A percentile compares a stretch with the other conserved stretches of the same genome.
phyloP scores from a whole-genome alignment of 2,113 vertebrate species.

The Sylvia atricapilla region DNA sequence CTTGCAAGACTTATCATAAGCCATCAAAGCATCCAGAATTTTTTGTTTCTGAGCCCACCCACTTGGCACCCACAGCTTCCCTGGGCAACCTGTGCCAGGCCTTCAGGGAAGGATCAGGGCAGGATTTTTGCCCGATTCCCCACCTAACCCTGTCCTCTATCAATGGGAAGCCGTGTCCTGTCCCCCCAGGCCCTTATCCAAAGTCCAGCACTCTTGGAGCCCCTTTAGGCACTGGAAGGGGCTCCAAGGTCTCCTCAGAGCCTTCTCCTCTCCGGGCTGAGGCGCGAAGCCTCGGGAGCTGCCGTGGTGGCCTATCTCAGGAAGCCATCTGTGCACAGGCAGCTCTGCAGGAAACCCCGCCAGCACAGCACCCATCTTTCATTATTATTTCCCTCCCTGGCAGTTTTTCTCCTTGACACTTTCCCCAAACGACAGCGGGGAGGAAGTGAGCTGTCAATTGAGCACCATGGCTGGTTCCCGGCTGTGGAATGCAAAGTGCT shows the following conservation, averaged over 20 bases:
- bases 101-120: neutral
- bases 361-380: conserved; percentile 13
- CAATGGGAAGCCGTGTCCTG: neutral
- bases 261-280: neutral
- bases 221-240: neutral
- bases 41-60: neutral
- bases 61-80: neutral
- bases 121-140: neutral
- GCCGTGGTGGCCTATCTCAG: conserved; percentile 76
- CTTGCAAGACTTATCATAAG: neutral
- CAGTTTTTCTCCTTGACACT: conserved; percentile 52
- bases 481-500: neutral
- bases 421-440: neutral
- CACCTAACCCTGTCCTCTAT: neutral
- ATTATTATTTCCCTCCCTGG: conserved; percentile 2
- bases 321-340: conserved; percentile 84
- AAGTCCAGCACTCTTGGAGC: neutral
- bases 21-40: neutral
- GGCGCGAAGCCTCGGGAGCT: neutral
- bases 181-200: neutral
- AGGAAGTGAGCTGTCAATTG: conserved; percentile 23
- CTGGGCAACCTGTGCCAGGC: neutral
- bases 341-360: conserved; percentile 76
- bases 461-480: neutral
- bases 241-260: neutral